Evolutionary conservation across 1,140 invertebrate genomes (phyloP), one percentile per base, ranked within the genome.

Genomic region (Kradibia gibbosae): DNA sequence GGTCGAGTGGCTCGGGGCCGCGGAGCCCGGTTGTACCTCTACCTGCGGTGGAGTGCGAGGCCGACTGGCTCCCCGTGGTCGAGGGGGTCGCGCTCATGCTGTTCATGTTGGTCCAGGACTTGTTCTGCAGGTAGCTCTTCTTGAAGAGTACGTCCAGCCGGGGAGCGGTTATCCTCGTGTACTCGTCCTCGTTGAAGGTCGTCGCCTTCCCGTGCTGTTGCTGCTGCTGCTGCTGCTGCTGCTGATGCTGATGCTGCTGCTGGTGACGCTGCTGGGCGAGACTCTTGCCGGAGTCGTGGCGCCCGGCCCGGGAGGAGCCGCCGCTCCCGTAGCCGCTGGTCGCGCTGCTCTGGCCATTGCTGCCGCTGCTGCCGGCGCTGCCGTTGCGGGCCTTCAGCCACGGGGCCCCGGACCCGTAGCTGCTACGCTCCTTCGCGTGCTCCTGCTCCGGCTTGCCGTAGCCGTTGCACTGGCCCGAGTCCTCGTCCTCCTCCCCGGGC

Each of bases 131-230:
- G 85, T 95, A 95, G 34, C 94, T 93, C 86, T 95, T 95, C 87
- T 95, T 95, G 87, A 95, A 95, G 78, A 95, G 88, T n/a, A 95
- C 92, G 85, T 95, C 94, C 88, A 95, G 94, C 73, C 94, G 89
- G 13, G 94, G 94, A 0, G 94, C 94, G 15, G 94, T 94, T 83
- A 95, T 94, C 84, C 93, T 93, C 78, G 94, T 95, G 86, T 95
- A 95, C 88, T 95, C 94, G 83, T 94, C 94, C 70, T 91, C 90
- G 83, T 91, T 88, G 83, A 91, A 91, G 22, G 88, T 87, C 17
- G 88, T 86, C n/a, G n/a, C n/a, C n/a, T n/a, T n/a, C n/a, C n/a
- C n/a, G n/a, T n/a, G n/a, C n/a, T n/a, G n/a, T n/a, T n/a, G n/a
- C n/a, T n/a, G n/a, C n/a, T n/a, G n/a, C n/a, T n/a, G n/a, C n/a